A percentile compares a stretch with the other conserved stretches of the same genome.
Evolutionary conservation across 2,113 vertebrate species (phyloP).

Genomic region (Xiphias gladius): DNA sequence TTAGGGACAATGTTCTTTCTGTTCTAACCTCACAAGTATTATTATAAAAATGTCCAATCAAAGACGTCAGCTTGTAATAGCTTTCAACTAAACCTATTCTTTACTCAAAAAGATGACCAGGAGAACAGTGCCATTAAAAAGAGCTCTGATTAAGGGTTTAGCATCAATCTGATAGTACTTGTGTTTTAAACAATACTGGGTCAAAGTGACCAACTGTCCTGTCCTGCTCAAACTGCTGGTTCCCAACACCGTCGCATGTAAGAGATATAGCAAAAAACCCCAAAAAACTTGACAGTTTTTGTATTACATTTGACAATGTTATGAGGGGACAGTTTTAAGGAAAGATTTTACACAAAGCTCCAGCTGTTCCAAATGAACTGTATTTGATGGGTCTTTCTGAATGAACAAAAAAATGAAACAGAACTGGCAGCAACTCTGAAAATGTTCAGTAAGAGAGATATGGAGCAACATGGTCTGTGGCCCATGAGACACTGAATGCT

Average conservation of each 20-base stretch:
- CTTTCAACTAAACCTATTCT: too few relatives aligned
- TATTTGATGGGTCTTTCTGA: not conserved
- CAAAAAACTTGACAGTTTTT: constrained; percentile 8
- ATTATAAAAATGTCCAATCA: too few relatives aligned
- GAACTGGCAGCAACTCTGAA: not conserved
- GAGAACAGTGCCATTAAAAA: not conserved
- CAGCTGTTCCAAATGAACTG: not conserved
- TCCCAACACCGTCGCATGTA: not conserved
- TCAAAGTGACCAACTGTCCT: not conserved
- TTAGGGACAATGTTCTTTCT: not conserved
- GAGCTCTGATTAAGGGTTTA: not conserved
- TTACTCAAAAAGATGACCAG: too few relatives aligned
- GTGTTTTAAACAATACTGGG: not conserved
- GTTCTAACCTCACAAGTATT: not conserved
- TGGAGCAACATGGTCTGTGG: constrained; percentile 57
- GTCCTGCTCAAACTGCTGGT: not conserved
- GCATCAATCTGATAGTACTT: not conserved
- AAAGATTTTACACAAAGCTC: not conserved
- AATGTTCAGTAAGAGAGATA: constrained; percentile 17
- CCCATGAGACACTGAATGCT: constrained; percentile 33
- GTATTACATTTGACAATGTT: not conserved
- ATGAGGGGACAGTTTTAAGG: not conserved
- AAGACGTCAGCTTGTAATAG: not conserved
- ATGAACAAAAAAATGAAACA: not conserved
- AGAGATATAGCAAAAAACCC: not conserved